Conservation (phyloP, 2,888 invertebrate species). For the Pogonocherus hispidulus region DNA sequence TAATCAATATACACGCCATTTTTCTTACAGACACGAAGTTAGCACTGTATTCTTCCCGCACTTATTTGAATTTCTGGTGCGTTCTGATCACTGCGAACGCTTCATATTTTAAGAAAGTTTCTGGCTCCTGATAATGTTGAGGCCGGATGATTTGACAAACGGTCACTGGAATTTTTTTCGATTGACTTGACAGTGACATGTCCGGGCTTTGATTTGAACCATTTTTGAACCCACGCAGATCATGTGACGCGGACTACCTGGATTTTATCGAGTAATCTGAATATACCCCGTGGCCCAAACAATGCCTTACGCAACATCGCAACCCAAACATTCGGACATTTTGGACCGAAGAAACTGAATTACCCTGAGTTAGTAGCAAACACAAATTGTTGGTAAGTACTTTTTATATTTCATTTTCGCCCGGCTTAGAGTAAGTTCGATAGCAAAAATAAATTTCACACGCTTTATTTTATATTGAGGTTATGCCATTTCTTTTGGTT, state of each 20-base stretch:
- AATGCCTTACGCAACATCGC: background rate
- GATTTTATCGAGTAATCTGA: background rate
- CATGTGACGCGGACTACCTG: background rate
- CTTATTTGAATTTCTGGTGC: slow-evolving; percentile 40
- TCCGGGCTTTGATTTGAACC: background rate
- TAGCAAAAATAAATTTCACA: too few species aligned
- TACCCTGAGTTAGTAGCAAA: too few species aligned
- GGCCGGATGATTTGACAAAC: slow-evolving; percentile 19
- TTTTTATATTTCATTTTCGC: too few species aligned
- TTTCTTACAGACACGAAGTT: slow-evolving; percentile 59
- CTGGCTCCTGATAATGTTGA: too few species aligned
- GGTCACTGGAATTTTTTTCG: slow-evolving; percentile 24
- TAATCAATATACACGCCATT: slow-evolving; percentile 67
- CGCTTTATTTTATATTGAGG: too few species aligned
- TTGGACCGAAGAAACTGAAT: too few species aligned
- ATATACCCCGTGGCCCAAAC: background rate
- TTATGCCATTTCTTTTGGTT: too few species aligned
- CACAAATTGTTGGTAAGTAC: too few species aligned
- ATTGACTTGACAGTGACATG: slow-evolving; percentile 22
- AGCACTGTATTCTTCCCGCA: slow-evolving; percentile 46
- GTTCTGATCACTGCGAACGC: background rate
- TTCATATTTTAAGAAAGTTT: slow-evolving; percentile 8
- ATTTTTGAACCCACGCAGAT: background rate
- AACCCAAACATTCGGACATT: too few species aligned
- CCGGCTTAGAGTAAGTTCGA: too few species aligned